Evolutionary conservation across 2,888 invertebrate species (phyloP), one percentile per base, ranked within the genome.

Genomic region (Hermaeophaga mercurialis): DNA sequence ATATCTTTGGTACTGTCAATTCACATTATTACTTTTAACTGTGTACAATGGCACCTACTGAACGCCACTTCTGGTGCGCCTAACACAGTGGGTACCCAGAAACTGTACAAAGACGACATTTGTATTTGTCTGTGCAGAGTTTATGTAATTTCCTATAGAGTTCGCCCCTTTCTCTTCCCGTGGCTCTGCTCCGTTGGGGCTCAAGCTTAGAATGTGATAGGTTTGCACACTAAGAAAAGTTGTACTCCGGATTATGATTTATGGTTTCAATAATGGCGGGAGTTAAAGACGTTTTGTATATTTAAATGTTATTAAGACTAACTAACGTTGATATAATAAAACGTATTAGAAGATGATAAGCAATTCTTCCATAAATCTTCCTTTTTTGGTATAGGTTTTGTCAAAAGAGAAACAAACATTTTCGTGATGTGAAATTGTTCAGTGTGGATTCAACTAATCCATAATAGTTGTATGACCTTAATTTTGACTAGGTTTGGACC

Each of bases 61-160:
- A 74, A 73, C 72, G 74, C 74, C 73, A 73, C 75, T 75, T 62
- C 65, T 65, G 61, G 62, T 61, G 61, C 60, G 56, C 59, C 52
- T 54, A 55, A 59, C 61, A 43, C 64, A 62, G 61, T 63, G 62
- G 74, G 75, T 73, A 73, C 74, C 75, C 75, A 75, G 75, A 75
- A 67, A 73, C 72, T 73, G 76, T 77, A 78, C 78, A 78, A 78
- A 78, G 78, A 76, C 77, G 75, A 76, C 78, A 78, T 78, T 78
- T 78, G 77, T 78, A 78, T 78, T 77, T 78, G 78, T 78, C 78
- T 76, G 76, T 77, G 76, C 76, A 73, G 78, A 79, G 79, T 79
- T 79, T 79, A 79, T 79, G 79, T 79, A 79, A 79, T 79, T 79
- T 79, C 78, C 78, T 78, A 79, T 79, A 78, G 78, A 78, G 77